Conservation (phyloP, 1,140 invertebrate species). For the Macrobrachium nipponense region DNA sequence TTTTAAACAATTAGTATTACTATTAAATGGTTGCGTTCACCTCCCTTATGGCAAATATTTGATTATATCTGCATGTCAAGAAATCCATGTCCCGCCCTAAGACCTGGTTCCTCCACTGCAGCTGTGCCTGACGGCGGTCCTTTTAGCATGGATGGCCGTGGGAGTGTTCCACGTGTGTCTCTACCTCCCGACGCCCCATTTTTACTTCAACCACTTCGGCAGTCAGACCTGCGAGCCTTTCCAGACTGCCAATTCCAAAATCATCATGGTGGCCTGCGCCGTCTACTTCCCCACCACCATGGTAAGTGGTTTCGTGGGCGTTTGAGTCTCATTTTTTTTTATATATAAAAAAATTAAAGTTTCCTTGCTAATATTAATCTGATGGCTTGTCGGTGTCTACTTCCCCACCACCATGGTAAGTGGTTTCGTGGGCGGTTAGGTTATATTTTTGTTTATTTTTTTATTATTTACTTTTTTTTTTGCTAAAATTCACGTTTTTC, state of each 20-base stretch:
- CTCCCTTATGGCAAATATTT: not conserved
- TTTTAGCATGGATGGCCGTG: constrained; percentile 40
- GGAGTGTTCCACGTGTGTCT: constrained; percentile 35
- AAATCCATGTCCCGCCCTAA: not conserved
- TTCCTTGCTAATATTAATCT: too few relatives aligned
- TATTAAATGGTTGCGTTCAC: not conserved
- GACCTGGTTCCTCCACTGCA: not conserved
- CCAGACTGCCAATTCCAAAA: constrained; percentile 50
- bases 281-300: constrained; percentile 55
- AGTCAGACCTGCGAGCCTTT: constrained; percentile 48
- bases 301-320: not conserved
- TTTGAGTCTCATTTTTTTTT: not conserved
- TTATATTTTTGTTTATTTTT: too few relatives aligned
- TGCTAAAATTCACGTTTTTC: too few relatives aligned
- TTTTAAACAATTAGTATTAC: too few relatives aligned
- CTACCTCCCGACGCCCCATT: constrained; percentile 46
- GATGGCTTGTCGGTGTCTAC: too few relatives aligned
- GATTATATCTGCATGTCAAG: not conserved
- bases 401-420: too few relatives aligned
- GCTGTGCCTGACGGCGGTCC: constrained; percentile 44
- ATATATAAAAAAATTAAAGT: too few relatives aligned
- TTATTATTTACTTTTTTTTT: too few relatives aligned
- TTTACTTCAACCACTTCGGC: constrained; percentile 53
- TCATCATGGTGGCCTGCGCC: constrained; percentile 43
- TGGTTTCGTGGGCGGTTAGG: too few relatives aligned